These are phyloP conservation scores for Hydriomena furcata DNA, from an alignment of 2,888 invertebrate genomes.

Conservation along the genomic window DNA sequence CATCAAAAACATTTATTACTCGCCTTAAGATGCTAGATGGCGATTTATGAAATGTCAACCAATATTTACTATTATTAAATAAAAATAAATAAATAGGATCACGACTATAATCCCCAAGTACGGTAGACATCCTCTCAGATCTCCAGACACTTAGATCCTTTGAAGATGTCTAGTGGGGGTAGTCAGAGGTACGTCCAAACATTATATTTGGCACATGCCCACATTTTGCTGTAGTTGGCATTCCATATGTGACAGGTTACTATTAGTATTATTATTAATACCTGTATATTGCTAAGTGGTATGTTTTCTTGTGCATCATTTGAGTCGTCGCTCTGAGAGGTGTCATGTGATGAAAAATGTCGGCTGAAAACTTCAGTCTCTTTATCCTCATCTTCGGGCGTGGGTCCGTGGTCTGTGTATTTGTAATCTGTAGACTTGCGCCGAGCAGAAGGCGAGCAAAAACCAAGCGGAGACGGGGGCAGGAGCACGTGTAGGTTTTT, in stretches of 20 bases:
- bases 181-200: no score
- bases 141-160: no score
- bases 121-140: no score
- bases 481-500: slow-evolving; percentile 10
- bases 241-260: background rate
- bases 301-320: slow-evolving; percentile 14
- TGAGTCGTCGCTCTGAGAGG: background rate
- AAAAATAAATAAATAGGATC: no score
- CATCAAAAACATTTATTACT: no score
- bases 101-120: no score
- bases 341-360: background rate
- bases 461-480: slow-evolving; percentile 1
- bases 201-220: no score
- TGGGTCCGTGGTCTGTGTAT: slow-evolving; percentile 14
- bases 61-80: no score
- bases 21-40: no score
- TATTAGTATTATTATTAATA: background rate
- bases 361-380: background rate
- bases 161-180: no score
- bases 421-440: background rate
- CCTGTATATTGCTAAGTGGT: slow-evolving; percentile 12
- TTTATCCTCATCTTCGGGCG: background rate
- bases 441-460: slow-evolving; percentile 2
- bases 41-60: no score
- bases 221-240: no score